Percentiles rank a stretch among this genome's conserved stretches.
phyloP scores from a whole-genome alignment of 2,797 vertebrate genomes.

The Arremon brunneinucha region DNA sequence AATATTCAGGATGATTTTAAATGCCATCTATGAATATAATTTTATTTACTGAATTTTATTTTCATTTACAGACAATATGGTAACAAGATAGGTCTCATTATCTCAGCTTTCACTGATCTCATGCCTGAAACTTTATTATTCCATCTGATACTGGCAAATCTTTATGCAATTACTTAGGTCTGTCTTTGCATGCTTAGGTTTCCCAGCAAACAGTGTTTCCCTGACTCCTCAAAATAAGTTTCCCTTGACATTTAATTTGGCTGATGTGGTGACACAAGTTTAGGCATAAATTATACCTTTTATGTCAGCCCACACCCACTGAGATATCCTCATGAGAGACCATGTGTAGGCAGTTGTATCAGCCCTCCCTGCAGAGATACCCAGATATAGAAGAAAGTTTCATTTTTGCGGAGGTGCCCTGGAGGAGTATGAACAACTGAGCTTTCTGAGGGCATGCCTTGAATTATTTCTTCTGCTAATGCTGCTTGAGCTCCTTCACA shows the following conservation, averaged over 20 bases:
- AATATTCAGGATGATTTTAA: slow-evolving; percentile 23
- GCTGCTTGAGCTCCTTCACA: background rate
- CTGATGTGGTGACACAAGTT: background rate
- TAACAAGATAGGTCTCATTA: slow-evolving; percentile 27
- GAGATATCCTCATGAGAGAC: background rate
- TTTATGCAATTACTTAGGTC: background rate
- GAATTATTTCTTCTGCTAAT: background rate
- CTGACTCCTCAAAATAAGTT: background rate
- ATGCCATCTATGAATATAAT: background rate
- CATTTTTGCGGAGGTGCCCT: background rate
- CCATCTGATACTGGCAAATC: background rate
- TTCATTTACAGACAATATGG: background rate
- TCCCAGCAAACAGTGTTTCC: background rate
- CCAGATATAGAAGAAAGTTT: background rate
- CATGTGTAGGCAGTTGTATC: background rate
- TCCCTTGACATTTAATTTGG: slow-evolving; percentile 11
- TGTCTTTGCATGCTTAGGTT: background rate
- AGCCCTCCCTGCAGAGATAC: background rate
- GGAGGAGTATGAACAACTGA: background rate
- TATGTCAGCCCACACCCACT: background rate
- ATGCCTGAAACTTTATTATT: slow-evolving; percentile 2
- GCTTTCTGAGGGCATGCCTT: background rate
- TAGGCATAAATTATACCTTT: background rate
- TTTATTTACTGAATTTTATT: background rate
- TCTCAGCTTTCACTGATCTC: background rate